A percentile compares a stretch with the other conserved stretches of the same genome.
These are phyloP conservation scores for Polylopha cassiicola DNA, from an alignment of 2,888 invertebrate species.

Conservation along the genomic window DNA sequence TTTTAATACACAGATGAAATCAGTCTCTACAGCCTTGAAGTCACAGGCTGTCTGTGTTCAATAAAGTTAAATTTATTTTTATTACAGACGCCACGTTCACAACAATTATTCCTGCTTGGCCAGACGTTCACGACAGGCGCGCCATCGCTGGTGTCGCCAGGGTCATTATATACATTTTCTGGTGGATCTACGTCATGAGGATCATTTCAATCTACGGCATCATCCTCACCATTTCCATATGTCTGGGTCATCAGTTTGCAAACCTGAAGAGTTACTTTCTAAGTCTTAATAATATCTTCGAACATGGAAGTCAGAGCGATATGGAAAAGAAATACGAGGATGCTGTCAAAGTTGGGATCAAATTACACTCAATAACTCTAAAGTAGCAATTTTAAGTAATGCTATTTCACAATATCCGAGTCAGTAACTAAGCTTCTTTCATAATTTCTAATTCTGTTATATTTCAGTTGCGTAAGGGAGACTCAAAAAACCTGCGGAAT, in stretches of 20 bases:
- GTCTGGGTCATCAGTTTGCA: slow-evolving; percentile 6
- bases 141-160: slow-evolving; percentile 5
- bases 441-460: too few species aligned
- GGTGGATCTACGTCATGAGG: slow-evolving; percentile 11
- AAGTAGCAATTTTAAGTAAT: background rate
- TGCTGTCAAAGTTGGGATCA: slow-evolving; percentile 14
- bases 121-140: slow-evolving; percentile 9
- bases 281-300: slow-evolving; percentile 2
- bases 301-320: slow-evolving; percentile 1
- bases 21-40: too few species aligned
- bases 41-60: background rate
- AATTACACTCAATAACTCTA: slow-evolving; percentile 11
- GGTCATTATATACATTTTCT: slow-evolving; percentile 9
- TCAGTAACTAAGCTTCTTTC: too few species aligned
- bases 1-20: too few species aligned
- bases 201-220: slow-evolving; percentile 6
- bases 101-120: slow-evolving; percentile 16
- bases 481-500: background rate
- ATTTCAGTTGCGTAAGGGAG: slow-evolving; percentile 14
- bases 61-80: background rate
- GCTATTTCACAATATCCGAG: too few species aligned
- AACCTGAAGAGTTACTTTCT: slow-evolving; percentile 12
- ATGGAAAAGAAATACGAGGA: slow-evolving; percentile 10
- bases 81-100: slow-evolving; percentile 15
- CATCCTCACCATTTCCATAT: slow-evolving; percentile 6